A percentile compares a stretch with the other conserved stretches of the same genome.
phyloP scores from a whole-genome alignment of 2,797 vertebrate species.

The Megalops cyprinoides region DNA sequence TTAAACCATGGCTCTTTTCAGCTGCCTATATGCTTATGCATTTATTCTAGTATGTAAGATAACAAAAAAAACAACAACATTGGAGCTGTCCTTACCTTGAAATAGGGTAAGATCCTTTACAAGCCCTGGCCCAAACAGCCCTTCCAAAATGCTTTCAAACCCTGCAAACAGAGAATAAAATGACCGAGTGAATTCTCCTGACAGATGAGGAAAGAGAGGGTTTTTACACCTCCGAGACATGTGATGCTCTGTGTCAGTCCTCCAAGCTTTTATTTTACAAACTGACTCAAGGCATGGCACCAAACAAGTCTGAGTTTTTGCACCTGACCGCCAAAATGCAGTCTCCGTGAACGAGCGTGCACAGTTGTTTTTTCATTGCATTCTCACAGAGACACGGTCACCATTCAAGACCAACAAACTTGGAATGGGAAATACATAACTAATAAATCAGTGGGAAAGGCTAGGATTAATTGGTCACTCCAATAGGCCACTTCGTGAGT shows the following conservation, averaged over 20 bases:
- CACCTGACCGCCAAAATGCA: too few species aligned
- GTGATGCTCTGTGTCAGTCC: background rate
- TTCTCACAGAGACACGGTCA: too few species aligned
- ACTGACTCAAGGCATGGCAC: background rate
- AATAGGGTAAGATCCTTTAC: conserved; percentile 92
- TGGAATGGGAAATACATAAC: too few species aligned
- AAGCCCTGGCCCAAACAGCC: conserved; percentile 94
- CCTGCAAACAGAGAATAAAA: conserved; percentile 75
- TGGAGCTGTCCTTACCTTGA: conserved; percentile 80
- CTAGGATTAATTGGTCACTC: too few species aligned
- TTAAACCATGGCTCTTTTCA: background rate
- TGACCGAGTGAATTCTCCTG: background rate
- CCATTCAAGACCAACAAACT: too few species aligned
- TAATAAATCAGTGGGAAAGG: too few species aligned
- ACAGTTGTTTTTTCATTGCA: too few species aligned
- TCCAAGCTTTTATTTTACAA: background rate
- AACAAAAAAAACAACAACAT: background rate
- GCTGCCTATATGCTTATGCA: background rate
- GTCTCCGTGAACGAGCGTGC: too few species aligned
- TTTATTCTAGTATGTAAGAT: background rate
- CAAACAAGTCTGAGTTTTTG: too few species aligned
- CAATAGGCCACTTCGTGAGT: too few species aligned
- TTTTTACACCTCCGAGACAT: background rate
- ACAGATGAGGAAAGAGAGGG: background rate
- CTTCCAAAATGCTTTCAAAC: conserved; percentile 98